Evolutionary conservation across 2,113 vertebrate species (phyloP), one percentile per base, ranked within the genome.

Genomic region (Xerus inauris): DNA sequence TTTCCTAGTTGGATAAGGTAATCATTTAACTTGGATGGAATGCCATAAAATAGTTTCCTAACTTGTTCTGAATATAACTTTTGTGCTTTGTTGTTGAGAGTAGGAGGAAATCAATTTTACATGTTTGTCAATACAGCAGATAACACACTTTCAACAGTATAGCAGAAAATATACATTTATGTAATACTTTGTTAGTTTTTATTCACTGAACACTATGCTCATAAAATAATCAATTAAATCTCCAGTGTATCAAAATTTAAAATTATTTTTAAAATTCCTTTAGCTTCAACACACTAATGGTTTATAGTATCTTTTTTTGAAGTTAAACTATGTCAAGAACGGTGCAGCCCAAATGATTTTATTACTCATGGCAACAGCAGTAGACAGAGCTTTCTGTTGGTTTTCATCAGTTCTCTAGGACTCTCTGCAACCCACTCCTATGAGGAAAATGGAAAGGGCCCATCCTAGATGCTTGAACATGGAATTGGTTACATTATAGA

Each of bases 11-110:
- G 79, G 26, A 26, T 71, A 57, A 32, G 20, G 26, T 87, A 45
- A 89, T 85, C 57, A 79, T 77, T 85, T 82, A 93, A 59, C 17
- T 87, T 83, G 59, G 7, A 75, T 84, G 16, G 3, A 71, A 67
- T 72, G 38, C 4, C 32, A 85, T 64, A 69, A 80, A 92, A 80
- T 51, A 35, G 2, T 90, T 80, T 64, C 51, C 45, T 59, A 35
- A 30, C 22, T 77, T 94, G 82, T 84, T 86, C 19, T 72, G 13
- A 82, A 73, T 40, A 77, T 26, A 96, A 1, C 62, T 96, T 69
- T 42, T 73, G 35, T 89, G 1, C 40, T 22, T 64, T 94, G 2
- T 19, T 67, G 0, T 67, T 94, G 65, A 54, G 19, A 59, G 7
- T 45, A 67, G 49, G 0, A 16, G 20, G 3, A 89, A 89, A 57